These are phyloP conservation scores for Hyalella azteca DNA, from an alignment of 2,888 invertebrate species.

Conservation along the genomic window DNA sequence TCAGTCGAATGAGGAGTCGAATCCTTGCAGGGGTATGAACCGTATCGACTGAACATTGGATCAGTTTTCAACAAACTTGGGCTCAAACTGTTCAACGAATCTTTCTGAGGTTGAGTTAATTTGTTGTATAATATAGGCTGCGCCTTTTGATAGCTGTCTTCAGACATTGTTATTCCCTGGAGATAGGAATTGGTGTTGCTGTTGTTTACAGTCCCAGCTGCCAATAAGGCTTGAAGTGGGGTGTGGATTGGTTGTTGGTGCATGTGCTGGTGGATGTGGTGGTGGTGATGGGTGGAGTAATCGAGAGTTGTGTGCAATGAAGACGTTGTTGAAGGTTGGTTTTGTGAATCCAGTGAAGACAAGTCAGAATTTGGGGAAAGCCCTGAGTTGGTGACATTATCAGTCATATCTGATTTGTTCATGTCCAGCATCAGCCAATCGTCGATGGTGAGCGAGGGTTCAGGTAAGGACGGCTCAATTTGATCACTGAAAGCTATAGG, in stretches of 20 bases:
- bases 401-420: conserved; percentile 53
- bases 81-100: conserved; percentile 43
- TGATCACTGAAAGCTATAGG: conserved; percentile 41
- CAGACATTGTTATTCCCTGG: conserved; percentile 48
- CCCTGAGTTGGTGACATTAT: conserved; percentile 46
- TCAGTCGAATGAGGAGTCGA: conserved; percentile 66
- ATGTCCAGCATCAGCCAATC: conserved; percentile 41
- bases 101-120: conserved; percentile 56
- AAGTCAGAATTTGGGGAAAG: conserved; percentile 53
- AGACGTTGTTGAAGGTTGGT: conserved; percentile 54
- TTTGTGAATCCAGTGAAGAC: conserved; percentile 48
- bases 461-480: conserved; percentile 27
- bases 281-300: conserved; percentile 64
- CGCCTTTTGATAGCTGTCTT: conserved; percentile 47
- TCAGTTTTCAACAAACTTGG: conserved; percentile 54
- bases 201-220: conserved; percentile 61
- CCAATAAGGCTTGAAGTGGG: conserved; percentile 77
- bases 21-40: conserved; percentile 59
- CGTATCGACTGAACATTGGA: conserved; percentile 52
- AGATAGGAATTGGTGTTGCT: conserved; percentile 50
- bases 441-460: conserved; percentile 32
- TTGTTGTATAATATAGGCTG: conserved; percentile 55
- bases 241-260: conserved; percentile 62
- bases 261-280: conserved; percentile 66
- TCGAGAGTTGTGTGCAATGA: not conserved